Evolutionary conservation across 2,113 vertebrate genomes (phyloP).

Genomic region (Acanthisitta chloris): DNA sequence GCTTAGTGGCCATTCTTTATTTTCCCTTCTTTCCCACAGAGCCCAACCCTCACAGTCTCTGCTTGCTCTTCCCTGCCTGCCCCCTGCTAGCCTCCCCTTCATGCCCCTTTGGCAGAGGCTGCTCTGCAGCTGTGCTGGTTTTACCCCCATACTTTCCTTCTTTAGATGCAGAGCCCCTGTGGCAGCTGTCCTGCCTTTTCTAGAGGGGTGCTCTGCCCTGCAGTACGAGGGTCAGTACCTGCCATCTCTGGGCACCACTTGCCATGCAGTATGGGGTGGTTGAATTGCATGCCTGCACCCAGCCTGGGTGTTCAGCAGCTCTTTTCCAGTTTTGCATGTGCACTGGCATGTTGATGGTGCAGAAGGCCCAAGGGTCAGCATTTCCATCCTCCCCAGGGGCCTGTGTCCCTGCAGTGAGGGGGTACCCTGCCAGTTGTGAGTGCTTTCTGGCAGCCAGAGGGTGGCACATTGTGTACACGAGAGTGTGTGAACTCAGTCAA

Average conservation of each 20-base stretch:
- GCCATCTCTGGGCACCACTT: not conserved
- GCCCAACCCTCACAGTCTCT: not conserved
- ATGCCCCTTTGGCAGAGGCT: not conserved
- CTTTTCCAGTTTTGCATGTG: accelerated
- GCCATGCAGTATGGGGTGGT: accelerated
- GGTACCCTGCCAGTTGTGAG: not conserved
- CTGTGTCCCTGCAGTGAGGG: accelerated
- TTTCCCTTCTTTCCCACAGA: not conserved
- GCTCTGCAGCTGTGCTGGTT: not conserved
- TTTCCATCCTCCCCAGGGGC: not conserved
- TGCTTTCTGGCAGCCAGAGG: not conserved
- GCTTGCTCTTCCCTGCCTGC: not conserved
- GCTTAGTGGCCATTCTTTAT: not conserved
- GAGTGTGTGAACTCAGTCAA: slow-evolving; percentile 49
- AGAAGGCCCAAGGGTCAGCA: not conserved
- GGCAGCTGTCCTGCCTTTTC: not conserved
- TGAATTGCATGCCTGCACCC: accelerated
- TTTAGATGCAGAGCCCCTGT: not conserved
- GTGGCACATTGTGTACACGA: not conserved
- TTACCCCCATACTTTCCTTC: not conserved
- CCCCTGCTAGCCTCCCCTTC: not conserved
- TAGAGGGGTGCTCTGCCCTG: not conserved
- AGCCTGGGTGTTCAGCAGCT: not conserved
- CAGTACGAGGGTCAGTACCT: no score
- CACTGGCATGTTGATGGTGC: accelerated